phyloP scores from a whole-genome alignment of 2,113 vertebrate species.

The Hyla sarda region DNA sequence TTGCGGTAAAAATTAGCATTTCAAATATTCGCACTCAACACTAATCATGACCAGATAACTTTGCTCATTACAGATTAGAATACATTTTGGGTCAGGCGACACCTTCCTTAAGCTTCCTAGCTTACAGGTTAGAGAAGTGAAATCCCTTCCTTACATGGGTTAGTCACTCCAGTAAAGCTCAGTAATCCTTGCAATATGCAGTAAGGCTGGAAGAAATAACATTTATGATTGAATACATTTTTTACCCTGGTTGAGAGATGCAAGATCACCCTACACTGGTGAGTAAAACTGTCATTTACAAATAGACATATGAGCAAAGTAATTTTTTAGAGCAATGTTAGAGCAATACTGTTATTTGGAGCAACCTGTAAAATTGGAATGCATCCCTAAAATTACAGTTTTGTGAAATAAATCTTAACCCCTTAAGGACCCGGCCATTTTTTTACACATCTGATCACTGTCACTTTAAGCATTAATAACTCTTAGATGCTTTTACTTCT shows the following conservation, averaged over 20 bases:
- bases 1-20: too few species aligned
- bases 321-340: not conserved
- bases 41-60: not conserved
- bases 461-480: too few species aligned
- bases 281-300: not conserved
- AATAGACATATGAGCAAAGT: not conserved
- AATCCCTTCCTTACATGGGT: conserved; percentile 2
- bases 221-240: not conserved
- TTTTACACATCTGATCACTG: too few species aligned
- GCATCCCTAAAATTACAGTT: not conserved
- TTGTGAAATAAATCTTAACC: too few species aligned
- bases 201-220: not conserved
- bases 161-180: not conserved
- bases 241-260: not conserved
- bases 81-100: conserved; percentile 22
- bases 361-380: not conserved
- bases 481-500: too few species aligned
- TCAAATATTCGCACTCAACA: too few species aligned
- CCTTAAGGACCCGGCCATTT: too few species aligned
- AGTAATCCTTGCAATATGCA: not conserved
- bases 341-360: not conserved
- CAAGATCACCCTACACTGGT: not conserved
- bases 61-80: conserved; percentile 1
- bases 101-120: conserved; percentile 37
- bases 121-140: conserved; percentile 31